A percentile compares a stretch with the other conserved stretches of the same genome.
These are phyloP conservation scores for Cololabis saira DNA, from an alignment of 2,113 vertebrate genomes.

Conservation along the genomic window DNA sequence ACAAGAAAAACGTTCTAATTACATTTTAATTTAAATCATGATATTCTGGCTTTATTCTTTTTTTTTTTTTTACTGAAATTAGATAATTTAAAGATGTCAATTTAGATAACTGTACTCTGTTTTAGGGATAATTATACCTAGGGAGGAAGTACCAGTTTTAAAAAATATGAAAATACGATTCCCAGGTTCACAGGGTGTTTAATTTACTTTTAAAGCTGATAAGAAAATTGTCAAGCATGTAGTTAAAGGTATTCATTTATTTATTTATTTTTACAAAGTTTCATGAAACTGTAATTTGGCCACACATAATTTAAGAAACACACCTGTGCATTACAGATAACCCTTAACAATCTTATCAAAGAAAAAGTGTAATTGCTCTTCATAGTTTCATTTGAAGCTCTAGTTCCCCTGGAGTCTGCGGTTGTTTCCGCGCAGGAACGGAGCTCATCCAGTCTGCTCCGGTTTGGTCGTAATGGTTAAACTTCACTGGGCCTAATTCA, in stretches of 20 bases:
- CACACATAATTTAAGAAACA: no score
- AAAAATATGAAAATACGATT: constrained; percentile 50
- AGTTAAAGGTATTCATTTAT: neutral
- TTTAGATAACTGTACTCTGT: constrained; percentile 42
- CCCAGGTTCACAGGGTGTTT: constrained; percentile 38
- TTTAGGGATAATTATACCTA: constrained; percentile 52
- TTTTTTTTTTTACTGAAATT: constrained; percentile 18
- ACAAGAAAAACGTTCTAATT: constrained; percentile 4
- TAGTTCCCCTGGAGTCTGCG: no score
- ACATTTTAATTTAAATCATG: constrained; percentile 18
- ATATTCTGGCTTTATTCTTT: neutral
- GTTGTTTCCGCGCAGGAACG: constrained; percentile 4
- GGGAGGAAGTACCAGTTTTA: constrained; percentile 44
- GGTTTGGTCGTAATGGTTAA: constrained; percentile 73
- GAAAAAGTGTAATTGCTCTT: constrained; percentile 39
- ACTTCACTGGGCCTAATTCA: constrained; percentile 67
- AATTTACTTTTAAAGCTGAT: constrained; percentile 48
- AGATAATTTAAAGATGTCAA: constrained; percentile 51
- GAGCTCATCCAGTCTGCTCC: constrained; percentile 10
- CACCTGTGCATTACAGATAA: constrained; percentile 17
- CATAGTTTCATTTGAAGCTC: constrained; percentile 11
- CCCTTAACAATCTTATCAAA: constrained; percentile 24
- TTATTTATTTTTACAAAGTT: no score
- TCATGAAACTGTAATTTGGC: no score
- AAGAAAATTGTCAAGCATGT: constrained; percentile 42